These are phyloP conservation scores for Potamarius usumacintae DNA, from an alignment of 2,113 vertebrate species.

Conservation along the genomic window DNA sequence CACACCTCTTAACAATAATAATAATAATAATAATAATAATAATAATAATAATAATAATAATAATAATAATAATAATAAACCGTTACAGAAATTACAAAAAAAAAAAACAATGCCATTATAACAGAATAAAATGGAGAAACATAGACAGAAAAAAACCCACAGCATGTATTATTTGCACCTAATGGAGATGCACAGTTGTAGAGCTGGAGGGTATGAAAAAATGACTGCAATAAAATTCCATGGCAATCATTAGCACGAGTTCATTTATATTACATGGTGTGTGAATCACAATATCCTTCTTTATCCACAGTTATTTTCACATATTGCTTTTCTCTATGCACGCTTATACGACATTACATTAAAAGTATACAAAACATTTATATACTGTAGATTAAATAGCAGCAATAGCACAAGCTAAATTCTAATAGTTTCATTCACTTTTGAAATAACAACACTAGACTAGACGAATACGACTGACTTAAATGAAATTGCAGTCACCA, in stretches of 20 bases:
- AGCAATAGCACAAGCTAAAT: neutral
- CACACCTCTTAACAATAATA: neutral
- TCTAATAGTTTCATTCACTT: neutral
- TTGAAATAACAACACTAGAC: neutral
- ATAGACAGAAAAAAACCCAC: neutral
- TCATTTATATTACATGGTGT: neutral
- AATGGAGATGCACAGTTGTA: conserved; percentile 4
- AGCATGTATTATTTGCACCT: conserved; percentile 5
- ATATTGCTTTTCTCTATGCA: neutral
- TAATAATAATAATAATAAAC: neutral
- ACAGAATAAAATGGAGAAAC: neutral
- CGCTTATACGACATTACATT: neutral
- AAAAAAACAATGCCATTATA: neutral
- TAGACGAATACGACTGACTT: neutral
- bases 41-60: conserved; percentile 6
- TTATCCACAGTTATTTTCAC: neutral
- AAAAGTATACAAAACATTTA: neutral
- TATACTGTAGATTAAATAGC: neutral
- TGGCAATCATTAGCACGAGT: neutral
- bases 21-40: neutral
- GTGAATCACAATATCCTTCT: neutral
- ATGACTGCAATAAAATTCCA: neutral
- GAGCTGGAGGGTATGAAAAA: neutral
- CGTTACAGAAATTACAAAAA: neutral
- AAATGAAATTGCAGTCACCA: neutral